Percentiles rank a stretch among this genome's conserved stretches.
Evolutionary conservation across 2,113 vertebrate genomes (phyloP).

Genomic region (Dasyornis broadbenti): DNA sequence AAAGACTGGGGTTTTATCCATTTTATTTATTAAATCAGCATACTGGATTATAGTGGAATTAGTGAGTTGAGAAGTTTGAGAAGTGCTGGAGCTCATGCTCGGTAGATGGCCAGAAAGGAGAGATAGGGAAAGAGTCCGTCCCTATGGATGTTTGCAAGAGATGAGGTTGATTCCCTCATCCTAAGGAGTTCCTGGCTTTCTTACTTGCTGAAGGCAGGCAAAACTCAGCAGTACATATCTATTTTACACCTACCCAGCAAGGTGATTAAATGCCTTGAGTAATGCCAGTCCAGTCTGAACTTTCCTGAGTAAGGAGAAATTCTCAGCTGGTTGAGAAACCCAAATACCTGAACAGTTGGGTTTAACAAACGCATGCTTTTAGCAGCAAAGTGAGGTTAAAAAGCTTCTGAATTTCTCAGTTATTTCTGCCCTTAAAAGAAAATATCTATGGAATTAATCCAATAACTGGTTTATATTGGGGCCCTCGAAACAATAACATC

Average conservation of each 20-base stretch:
- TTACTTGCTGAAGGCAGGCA: neutral
- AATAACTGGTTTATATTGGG: neutral
- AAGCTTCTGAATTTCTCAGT: neutral
- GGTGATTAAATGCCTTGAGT: conserved; percentile 1
- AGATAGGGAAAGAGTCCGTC: rapidly evolving
- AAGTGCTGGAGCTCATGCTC: neutral
- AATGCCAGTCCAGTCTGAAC: neutral
- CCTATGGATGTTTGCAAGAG: neutral
- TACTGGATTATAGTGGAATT: neutral
- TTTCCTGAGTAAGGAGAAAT: conserved; percentile 9
- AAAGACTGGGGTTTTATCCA: neutral
- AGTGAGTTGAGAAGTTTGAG: neutral
- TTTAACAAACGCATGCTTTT: neutral
- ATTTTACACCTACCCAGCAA: neutral
- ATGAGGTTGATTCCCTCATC: neutral
- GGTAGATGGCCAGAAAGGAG: neutral
- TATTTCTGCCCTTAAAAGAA: neutral
- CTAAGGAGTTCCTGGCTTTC: neutral
- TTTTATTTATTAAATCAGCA: neutral
- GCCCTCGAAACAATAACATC: neutral
- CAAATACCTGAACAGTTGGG: neutral
- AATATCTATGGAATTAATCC: neutral
- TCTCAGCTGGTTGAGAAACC: neutral
- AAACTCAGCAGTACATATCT: neutral
- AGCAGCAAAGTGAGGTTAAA: neutral